A percentile compares a stretch with the other conserved stretches of the same genome.
phyloP scores from a whole-genome alignment of 2,888 invertebrate genomes.

The Philonicus albiceps region DNA sequence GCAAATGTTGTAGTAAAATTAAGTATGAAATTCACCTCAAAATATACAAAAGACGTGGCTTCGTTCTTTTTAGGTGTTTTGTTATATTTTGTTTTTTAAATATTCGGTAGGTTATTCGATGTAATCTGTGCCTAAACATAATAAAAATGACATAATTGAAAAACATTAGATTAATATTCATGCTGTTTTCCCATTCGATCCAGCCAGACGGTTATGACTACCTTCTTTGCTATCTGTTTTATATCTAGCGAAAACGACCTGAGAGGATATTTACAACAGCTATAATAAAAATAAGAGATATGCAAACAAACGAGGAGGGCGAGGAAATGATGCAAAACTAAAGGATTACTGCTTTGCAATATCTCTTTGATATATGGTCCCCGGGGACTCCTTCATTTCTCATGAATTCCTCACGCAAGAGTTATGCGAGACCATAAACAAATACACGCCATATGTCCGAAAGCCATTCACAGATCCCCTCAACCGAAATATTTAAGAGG shows the following conservation, averaged over 20 bases:
- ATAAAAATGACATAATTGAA: neutral
- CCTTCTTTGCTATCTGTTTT: neutral
- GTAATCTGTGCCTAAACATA: neutral
- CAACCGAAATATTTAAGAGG: neutral
- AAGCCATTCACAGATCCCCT: neutral
- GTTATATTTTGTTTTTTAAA: too few species aligned
- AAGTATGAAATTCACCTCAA: neutral
- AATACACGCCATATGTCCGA: neutral
- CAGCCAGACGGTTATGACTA: neutral
- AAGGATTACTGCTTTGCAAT: neutral
- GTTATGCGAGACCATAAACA: neutral
- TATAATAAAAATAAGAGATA: neutral
- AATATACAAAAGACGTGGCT: neutral
- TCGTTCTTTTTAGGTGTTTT: neutral
- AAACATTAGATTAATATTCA: neutral
- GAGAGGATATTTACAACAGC: neutral
- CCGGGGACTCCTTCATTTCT: neutral
- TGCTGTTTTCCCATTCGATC: neutral
- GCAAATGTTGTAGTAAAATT: neutral
- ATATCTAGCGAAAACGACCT: neutral
- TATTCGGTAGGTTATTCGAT: neutral
- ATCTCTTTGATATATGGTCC: neutral
- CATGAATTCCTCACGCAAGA: neutral
- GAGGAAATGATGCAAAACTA: neutral
- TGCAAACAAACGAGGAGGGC: neutral